Base-by-base conservation (phyloP, 37 sponge, comb jelly and placozoan species). In the Hexactinellida sp. region DNA sequence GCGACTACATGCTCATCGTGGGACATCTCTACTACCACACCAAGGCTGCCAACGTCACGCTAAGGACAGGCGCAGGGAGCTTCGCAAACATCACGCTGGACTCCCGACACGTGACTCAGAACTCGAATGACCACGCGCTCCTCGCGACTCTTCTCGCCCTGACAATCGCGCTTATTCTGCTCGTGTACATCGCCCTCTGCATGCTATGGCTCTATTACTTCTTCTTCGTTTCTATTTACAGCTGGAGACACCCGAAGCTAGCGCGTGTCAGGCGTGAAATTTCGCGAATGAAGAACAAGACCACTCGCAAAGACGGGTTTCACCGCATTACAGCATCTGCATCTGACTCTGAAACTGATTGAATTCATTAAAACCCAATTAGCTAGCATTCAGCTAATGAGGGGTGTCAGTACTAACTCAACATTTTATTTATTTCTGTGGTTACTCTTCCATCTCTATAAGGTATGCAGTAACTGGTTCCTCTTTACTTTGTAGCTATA, bases 1-100 rank as follows among this genome's bases (percentile, higher is more conserved):
- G 95, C 5, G 83, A 84, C 0, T 92, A 97, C 83, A 63, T 63
- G 28, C 76, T 63, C 5, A 63, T 63, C 34, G 76, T 63, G 13
- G 76, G 76, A 63, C 76, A 63, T n/a, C 76, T 63, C 32, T 63
- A 63, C 34, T 63, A 63, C 34, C 76, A 63, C 34, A 63, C 76
- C 76, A 63, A 63, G 30, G 76, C 76, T 10, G 76, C 76, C 34
- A 63, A 63, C 30, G 76, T 63, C 25, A 63, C 76, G 21, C 76
- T 63, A n/a, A 32, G 19, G 3, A 21, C 76, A 63, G 76, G 76
- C 5, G 30, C 34, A 23, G 13, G 3, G 28, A 28, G 13, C 76
- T 63, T 63, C 76, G 21, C 76, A 32, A 63, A 63, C 76, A 63
- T 63, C 19, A 63, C 76, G 28, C 76, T 63, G 13, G 76, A 63